These are phyloP conservation scores for Dendrocincla tyrannina DNA, from an alignment of 2,797 vertebrate species.

Conservation along the genomic window DNA sequence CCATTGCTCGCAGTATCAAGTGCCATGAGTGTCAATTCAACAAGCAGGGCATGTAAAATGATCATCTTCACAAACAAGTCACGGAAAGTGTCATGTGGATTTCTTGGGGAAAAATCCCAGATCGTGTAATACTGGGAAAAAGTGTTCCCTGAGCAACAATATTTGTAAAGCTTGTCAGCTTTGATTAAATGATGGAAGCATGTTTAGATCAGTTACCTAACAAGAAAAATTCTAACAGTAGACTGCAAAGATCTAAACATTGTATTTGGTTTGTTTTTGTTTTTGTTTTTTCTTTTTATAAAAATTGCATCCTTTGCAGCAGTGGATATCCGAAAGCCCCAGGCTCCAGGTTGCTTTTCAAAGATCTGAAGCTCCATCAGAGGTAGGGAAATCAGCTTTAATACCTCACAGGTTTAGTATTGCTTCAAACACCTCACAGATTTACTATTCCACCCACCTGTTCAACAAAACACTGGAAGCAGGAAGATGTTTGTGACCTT, in stretches of 20 bases:
- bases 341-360: background rate
- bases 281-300: background rate
- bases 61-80: conserved; percentile 5
- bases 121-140: background rate
- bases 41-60: background rate
- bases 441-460: background rate
- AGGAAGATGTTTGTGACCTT: background rate
- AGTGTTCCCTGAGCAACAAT: background rate
- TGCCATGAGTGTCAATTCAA: background rate
- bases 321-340: background rate
- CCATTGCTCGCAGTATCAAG: background rate
- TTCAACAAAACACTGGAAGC: background rate
- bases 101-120: background rate
- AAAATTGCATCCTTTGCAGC: background rate
- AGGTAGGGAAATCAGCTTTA: background rate
- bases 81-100: background rate
- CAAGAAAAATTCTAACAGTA: background rate
- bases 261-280: background rate
- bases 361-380: background rate
- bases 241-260: background rate
- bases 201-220: background rate
- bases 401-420: background rate
- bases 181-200: conserved; percentile 1
- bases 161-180: background rate
- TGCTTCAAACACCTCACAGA: background rate